These are phyloP conservation scores for Rhynchotus rufescens DNA, from an alignment of 2,797 vertebrate species.

Conservation along the genomic window DNA sequence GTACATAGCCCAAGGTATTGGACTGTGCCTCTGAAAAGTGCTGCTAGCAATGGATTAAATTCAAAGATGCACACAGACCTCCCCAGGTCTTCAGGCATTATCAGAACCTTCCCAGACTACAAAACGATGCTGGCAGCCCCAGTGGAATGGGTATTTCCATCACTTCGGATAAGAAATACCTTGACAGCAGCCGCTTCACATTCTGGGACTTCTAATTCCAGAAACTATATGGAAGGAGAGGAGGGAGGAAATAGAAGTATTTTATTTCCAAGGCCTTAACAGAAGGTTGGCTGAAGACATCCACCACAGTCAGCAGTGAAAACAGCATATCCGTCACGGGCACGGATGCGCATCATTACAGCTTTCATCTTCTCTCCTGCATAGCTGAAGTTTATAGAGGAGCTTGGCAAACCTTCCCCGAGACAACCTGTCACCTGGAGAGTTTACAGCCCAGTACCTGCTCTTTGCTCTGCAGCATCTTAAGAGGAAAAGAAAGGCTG, in stretches of 20 bases:
- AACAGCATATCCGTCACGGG: not conserved
- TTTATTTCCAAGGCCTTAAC: not conserved
- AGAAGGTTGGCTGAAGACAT: not conserved
- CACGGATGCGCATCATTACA: not conserved
- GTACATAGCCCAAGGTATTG: not conserved
- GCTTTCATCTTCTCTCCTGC: slow-evolving; percentile 15
- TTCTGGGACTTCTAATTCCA: not conserved
- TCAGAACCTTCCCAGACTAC: not conserved
- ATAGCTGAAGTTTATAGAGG: not conserved
- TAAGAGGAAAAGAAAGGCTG: not conserved
- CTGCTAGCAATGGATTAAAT: not conserved
- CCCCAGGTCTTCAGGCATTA: not conserved
- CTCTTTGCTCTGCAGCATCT: not conserved
- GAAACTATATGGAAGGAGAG: not conserved
- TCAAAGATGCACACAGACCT: not conserved
- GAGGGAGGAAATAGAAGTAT: not conserved
- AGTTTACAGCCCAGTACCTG: not conserved
- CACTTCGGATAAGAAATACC: not conserved
- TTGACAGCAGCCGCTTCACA: not conserved
- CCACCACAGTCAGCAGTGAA: not conserved
- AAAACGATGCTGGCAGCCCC: not conserved
- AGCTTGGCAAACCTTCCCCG: not conserved
- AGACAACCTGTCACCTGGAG: slow-evolving; percentile 5
- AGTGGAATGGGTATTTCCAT: not conserved
- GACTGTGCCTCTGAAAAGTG: not conserved